Percentiles rank a stretch among this genome's conserved stretches.
phyloP scores from a whole-genome alignment of 2,797 vertebrate genomes.

The Enteromius thamalakanensis region DNA sequence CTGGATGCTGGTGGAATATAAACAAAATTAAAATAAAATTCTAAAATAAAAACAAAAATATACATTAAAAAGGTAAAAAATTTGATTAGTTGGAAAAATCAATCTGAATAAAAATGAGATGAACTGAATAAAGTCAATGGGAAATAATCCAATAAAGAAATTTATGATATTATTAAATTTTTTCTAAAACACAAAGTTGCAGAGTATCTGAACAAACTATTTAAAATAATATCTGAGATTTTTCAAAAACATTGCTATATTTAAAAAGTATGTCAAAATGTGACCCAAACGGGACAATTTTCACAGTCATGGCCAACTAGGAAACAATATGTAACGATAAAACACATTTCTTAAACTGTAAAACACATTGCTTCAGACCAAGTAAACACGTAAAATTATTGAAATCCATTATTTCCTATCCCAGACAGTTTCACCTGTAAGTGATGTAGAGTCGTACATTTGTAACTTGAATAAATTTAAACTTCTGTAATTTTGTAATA shows the following conservation, averaged over 20 bases:
- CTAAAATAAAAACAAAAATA: not conserved
- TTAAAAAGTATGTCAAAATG: slow-evolving; percentile 4
- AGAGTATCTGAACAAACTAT: slow-evolving; percentile 4
- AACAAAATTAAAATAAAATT: slow-evolving; percentile 52
- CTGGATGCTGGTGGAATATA: slow-evolving; percentile 46
- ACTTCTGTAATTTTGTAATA: slow-evolving; percentile 31
- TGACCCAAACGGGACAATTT: not conserved
- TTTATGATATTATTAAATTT: not conserved
- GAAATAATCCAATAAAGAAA: slow-evolving; percentile 3
- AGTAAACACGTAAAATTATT: not conserved
- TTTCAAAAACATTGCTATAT: slow-evolving; percentile 7
- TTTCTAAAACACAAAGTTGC: not conserved
- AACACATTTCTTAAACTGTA: not conserved
- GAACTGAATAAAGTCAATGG: not conserved
- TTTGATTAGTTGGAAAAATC: not conserved
- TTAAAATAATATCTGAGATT: slow-evolving; percentile 13
- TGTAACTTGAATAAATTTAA: slow-evolving; percentile 41
- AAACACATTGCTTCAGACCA: not conserved
- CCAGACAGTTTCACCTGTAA: not conserved
- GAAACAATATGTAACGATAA: not conserved
- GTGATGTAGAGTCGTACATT: slow-evolving; percentile 8
- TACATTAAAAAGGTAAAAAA: not conserved
- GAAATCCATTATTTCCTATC: not conserved
- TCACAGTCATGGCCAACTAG: not conserved
- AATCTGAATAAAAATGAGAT: not conserved